phyloP scores from a whole-genome alignment of 2,113 vertebrate genomes.

The Lophura nycthemera region DNA sequence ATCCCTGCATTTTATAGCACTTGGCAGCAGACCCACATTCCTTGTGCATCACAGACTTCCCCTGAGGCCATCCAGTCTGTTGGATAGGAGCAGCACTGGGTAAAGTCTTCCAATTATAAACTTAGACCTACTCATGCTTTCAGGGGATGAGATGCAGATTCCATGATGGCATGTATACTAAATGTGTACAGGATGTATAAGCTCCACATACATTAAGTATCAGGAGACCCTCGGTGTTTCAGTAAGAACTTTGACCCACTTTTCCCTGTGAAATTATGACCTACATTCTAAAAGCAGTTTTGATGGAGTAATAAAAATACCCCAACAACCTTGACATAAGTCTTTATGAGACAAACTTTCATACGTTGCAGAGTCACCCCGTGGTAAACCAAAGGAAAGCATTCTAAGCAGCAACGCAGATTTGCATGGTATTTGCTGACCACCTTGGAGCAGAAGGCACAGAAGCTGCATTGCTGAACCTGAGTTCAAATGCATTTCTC shows the following conservation, averaged over 20 bases:
- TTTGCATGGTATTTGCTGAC: neutral
- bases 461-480: neutral
- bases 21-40: slow-evolving; percentile 57
- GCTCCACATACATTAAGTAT: neutral
- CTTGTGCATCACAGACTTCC: slow-evolving; percentile 39
- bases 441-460: neutral
- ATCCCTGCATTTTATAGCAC: neutral
- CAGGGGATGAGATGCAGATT: neutral
- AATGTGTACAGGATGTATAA: neutral
- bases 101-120: neutral
- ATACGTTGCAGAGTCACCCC: neutral
- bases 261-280: slow-evolving; percentile 22
- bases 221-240: neutral
- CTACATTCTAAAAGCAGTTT: slow-evolving; percentile 29
- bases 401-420: neutral
- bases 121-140: neutral
- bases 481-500: neutral
- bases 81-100: neutral
- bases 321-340: neutral
- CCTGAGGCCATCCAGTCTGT: neutral
- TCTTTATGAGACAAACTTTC: neutral
- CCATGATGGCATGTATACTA: neutral
- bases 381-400: neutral
- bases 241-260: slow-evolving; percentile 22
- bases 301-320: neutral